Base-by-base conservation (phyloP, 2,113 vertebrate species). In the Epinephelus lanceolatus region DNA sequence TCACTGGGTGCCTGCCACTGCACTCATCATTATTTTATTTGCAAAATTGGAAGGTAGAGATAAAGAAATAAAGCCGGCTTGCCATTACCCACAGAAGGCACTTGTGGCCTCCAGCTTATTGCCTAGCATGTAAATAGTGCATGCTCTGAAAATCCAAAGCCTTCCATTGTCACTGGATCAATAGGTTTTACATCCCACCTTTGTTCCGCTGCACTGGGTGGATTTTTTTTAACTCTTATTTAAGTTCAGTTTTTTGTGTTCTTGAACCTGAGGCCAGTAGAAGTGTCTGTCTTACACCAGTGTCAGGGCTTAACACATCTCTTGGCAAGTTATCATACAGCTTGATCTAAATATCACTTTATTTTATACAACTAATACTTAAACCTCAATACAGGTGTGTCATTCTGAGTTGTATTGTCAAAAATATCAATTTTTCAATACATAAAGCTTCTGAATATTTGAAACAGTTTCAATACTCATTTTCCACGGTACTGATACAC, bases 11-110 rank as follows among this genome's bases (percentile, higher is more conserved):
- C 88, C 86, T 66, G 87, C 87, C 80, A 59, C 88, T 84, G 88
- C 91, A 93, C 87, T 93, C 91, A 78, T 91, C 89, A 86, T 90
- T 91, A 94, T 94, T 92, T 89, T 84, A 92, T 88, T 94, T 93
- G 84, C 74, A 81, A 93, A 91, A 94, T 93, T 89, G 88, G 86
- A 91, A 91, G 91, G 89, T 89, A 86, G 91, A 88, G 83, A 91
- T 93, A 90, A 92, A 91, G 88, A 89, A 89, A 87, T 87, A 78
- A 90, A 91, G 88, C 90, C 80, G 86, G 78, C 89, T 91, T 67
- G 87, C 83, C 73, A 74, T 87, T 84, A 79, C 89, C 86, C 78
- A 75, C 84, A 86, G 74, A 55, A 86, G 71, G 83, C 87, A 88
- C 86, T 91, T 93, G 89, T 89, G 93, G 91, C 92, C 91, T 86